Base-by-base conservation (phyloP, 2,888 invertebrate species). In the Hypomecis atomaria region DNA sequence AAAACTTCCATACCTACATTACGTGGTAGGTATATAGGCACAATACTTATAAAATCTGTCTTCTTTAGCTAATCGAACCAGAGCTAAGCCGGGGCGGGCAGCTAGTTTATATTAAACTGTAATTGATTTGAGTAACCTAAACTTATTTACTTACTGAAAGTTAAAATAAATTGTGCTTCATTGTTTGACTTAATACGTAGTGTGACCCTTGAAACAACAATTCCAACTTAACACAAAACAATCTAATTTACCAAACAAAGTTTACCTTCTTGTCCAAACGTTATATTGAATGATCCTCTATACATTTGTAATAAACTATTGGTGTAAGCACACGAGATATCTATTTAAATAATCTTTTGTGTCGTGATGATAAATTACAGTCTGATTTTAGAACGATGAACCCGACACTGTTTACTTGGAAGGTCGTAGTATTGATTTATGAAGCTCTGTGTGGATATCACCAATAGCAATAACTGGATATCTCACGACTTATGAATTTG, bases 371-470 rank as follows among this genome's bases (percentile, higher is more conserved):
- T 66, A 67, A 67, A 70, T 67, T 66, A 67, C 62, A 40, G 47
- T 62, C 54, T 65, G 64, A 67, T 67, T 62, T 65, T 61, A 62
- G 65, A 70, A 60, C 64, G 60, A 58, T 62, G 61, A 65, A 65
- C 60, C 65, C 56, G 49, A 62, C 66, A 62, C 42, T 65, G 65
- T 66, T 57, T 66, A 44, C 59, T 65, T 59, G 48, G 54, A 64
- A 59, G 63, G 67, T 59, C 53, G 63, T 61, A 11, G 65, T 67
- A 67, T 67, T 67, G 67, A 70, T 70, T 64, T 70, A 57, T 59
- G 43, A n/a, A 54, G 52, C 60, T 67, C 59, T 40, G 58, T 62
- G 45, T 59, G 62, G 63, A 63, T 62, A 53, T 37, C 56, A 59
- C 69, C 64, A 67, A 64, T 70, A 67, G 62, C 61, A 63, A 47